A percentile compares a stretch with the other conserved stretches of the same genome.
phyloP scores from a whole-genome alignment of 2,888 invertebrate genomes.

The Oasisia sp. region DNA sequence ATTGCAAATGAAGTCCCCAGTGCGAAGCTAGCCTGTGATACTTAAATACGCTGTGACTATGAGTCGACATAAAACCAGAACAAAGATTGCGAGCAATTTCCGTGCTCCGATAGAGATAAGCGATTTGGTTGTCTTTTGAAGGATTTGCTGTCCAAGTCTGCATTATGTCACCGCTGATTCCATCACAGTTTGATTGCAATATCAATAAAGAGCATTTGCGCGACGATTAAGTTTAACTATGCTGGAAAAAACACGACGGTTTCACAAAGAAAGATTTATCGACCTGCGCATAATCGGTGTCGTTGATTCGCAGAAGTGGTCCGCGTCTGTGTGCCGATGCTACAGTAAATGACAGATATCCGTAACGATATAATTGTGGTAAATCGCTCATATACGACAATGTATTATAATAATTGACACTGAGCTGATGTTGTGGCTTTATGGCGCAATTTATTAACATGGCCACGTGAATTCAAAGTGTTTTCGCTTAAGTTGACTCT shows the following conservation, averaged over 20 bases:
- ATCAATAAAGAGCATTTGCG: conserved; percentile 17
- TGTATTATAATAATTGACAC: conserved; percentile 2
- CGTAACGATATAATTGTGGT: neutral
- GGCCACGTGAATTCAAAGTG: neutral
- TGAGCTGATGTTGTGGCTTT: conserved; percentile 3
- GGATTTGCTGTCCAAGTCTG: neutral
- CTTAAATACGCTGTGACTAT: neutral
- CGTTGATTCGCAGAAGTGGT: neutral
- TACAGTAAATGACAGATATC: neutral
- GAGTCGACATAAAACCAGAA: neutral
- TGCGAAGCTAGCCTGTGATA: neutral
- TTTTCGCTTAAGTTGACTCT: neutral
- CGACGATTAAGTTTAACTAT: conserved; percentile 5
- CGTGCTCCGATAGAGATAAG: conserved; percentile 8
- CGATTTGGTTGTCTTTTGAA: neutral
- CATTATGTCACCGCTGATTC: neutral
- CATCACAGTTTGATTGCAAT: neutral
- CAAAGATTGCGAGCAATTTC: conserved; percentile 10
- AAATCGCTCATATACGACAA: neutral
- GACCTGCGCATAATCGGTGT: neutral
- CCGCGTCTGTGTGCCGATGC: neutral
- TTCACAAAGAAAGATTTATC: neutral
- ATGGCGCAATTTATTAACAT: conserved; percentile 13
- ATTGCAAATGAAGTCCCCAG: neutral
- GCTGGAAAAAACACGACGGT: neutral